Percentiles rank a stretch among this genome's conserved stretches.
These are phyloP conservation scores for Pachydiplax longipennis DNA, from an alignment of 2,888 invertebrate genomes.

Conservation along the genomic window DNA sequence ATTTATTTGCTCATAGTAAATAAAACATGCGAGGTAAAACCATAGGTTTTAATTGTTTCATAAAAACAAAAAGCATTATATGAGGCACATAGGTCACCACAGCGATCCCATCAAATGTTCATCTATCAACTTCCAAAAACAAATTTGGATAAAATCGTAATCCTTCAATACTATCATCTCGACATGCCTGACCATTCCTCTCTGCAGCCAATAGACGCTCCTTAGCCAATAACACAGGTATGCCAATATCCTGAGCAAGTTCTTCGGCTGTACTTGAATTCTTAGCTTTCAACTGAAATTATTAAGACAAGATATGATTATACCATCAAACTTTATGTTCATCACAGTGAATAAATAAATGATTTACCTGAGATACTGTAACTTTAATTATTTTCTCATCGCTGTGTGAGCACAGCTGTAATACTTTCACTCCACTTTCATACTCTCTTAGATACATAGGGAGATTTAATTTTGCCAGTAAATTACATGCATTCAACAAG, in stretches of 20 bases:
- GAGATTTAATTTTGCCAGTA: constrained; percentile 68
- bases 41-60: too few relatives aligned
- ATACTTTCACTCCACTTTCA: constrained; percentile 94
- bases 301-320: background rate
- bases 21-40: too few relatives aligned
- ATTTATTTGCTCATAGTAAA: too few relatives aligned
- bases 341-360: too few relatives aligned
- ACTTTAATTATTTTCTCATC: constrained; percentile 74
- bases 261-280: constrained; percentile 85
- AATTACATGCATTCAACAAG: constrained; percentile 87
- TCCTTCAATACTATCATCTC: constrained; percentile 96
- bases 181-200: constrained; percentile 82
- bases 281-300: constrained; percentile 61
- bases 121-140: constrained; percentile 68
- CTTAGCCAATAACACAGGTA: constrained; percentile 88
- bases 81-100: too few relatives aligned
- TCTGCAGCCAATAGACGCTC: constrained; percentile 90
- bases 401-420: constrained; percentile 81
- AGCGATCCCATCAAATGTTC: constrained; percentile 50
- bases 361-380: constrained; percentile 69
- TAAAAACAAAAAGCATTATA: too few relatives aligned
- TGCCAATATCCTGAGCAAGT: constrained; percentile 80
- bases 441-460: constrained; percentile 83
- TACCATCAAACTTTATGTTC: too few relatives aligned
- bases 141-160: constrained; percentile 92